Evolutionary conservation across 1,140 invertebrate genomes (phyloP).

Genomic region (Thalassaphorura encarpata): DNA sequence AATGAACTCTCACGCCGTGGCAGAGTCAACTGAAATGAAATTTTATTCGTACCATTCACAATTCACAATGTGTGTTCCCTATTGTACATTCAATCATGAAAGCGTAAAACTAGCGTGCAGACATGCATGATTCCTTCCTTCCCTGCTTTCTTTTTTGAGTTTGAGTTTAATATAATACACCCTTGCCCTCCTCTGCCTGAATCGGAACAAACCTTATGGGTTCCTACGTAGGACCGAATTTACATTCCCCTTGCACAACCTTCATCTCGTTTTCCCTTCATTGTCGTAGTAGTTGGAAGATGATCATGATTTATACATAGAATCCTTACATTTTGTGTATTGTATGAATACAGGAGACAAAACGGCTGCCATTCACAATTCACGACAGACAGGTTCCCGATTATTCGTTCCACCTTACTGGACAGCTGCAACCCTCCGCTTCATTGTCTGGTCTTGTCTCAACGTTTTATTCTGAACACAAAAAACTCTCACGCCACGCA

Average conservation of each 20-base stretch:
- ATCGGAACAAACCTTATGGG: too few relatives aligned
- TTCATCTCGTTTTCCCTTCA: too few relatives aligned
- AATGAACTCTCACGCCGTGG: too few relatives aligned
- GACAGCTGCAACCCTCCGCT: slow-evolving; percentile 18
- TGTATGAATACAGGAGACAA: slow-evolving; percentile 31
- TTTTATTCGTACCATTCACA: not conserved
- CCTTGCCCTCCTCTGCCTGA: too few relatives aligned
- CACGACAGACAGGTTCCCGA: slow-evolving; percentile 26
- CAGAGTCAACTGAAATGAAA: too few relatives aligned
- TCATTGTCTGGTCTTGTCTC: slow-evolving; percentile 12
- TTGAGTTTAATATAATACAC: not conserved
- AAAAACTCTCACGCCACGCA: not conserved
- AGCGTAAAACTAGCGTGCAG: too few relatives aligned
- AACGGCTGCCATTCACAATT: slow-evolving; percentile 33
- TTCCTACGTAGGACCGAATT: too few relatives aligned
- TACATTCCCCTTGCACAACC: too few relatives aligned
- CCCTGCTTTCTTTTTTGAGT: too few relatives aligned
- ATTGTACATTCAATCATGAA: not conserved
- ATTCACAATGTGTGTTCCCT: not conserved
- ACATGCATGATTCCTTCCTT: too few relatives aligned
- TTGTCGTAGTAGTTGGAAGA: too few relatives aligned
- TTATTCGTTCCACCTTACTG: slow-evolving; percentile 27
- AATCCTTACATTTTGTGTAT: slow-evolving; percentile 3
- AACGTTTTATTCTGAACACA: not conserved
- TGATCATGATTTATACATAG: not conserved